Base-by-base conservation (phyloP, 2,797 vertebrate genomes). In the Jordanella pulchra region DNA sequence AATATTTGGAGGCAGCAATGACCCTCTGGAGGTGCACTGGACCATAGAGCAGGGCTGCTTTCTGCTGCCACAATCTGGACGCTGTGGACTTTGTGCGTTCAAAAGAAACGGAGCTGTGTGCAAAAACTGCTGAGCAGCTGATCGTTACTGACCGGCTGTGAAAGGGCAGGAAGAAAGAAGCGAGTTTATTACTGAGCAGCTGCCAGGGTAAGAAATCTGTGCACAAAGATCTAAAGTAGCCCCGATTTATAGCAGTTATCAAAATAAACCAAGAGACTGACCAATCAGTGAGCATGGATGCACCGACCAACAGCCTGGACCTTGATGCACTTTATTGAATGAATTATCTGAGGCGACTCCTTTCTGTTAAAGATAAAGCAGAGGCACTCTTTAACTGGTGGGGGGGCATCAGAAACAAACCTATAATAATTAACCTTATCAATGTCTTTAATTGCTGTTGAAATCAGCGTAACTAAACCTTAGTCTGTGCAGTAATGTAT, bases 11-110 rank as follows among this genome's bases (percentile, higher is more conserved):
- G 55, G 25, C 42, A 75, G 42, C 54, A 67, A 80, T 7, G 66
- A 76, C 47, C 70, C 78, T 75, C 67, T 83, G 86, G 69, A 27
- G 72, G 82, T 73, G 79, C 73, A 18, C 65, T 82, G 14, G 4
- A 67, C 74, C 50, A 74, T 89, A 85, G 65, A 80, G 73, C 51
- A 56, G 82, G 73, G 73, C 58, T 4, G 7, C 65, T 66, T 42
- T 75, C 65, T 44, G 13, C 67, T 72, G 69, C 60, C 32, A 67
- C 61, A 69, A 83, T 77, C 45, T 79, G 69, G 74, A 75, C 56
- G 66, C 66, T 65, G 35, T 54, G n/a, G 28, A 71, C 60, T 47
- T 66, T 77, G 21, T 65, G n/a, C 55, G 47, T 10, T 39, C 21
- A 73, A 60, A 58, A 65, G 60, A 61, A 58, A 11, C 30, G 58